A percentile compares a stretch with the other conserved stretches of the same genome.
phyloP scores from a whole-genome alignment of 2,113 vertebrate species.

The Rattus rattus region DNA sequence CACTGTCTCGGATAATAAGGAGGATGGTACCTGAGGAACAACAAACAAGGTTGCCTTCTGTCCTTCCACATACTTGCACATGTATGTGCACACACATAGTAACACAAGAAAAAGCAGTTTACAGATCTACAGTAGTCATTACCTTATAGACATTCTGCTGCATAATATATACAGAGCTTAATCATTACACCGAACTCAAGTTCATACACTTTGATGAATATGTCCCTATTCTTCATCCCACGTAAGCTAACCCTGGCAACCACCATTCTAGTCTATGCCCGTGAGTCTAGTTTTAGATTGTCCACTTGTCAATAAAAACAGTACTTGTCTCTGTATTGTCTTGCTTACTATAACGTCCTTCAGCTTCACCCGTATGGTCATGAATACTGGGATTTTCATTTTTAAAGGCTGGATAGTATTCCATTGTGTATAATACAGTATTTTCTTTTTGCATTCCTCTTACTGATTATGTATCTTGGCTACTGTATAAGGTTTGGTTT shows the following conservation, averaged over 20 bases:
- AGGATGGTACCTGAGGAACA: neutral
- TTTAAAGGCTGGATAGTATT: neutral
- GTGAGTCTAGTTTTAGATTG: neutral
- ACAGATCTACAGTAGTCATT: neutral
- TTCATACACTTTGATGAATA: neutral
- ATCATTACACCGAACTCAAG: slow-evolving; percentile 1
- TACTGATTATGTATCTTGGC: neutral
- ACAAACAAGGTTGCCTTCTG: neutral
- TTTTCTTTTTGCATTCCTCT: neutral
- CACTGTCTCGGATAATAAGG: neutral
- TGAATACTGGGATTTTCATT: neutral
- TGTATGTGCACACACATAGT: neutral
- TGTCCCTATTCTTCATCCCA: neutral
- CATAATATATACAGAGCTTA: neutral
- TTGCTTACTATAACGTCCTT: neutral
- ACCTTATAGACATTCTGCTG: neutral
- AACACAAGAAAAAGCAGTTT: slow-evolving; percentile 1
- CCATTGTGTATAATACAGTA: neutral
- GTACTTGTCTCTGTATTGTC: neutral
- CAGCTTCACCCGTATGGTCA: neutral
- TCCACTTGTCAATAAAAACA: neutral
- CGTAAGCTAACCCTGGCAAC: neutral
- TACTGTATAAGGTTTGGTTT: slow-evolving; percentile 6
- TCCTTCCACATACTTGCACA: neutral
- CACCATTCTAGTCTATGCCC: neutral